These are phyloP conservation scores for Bucorvus abyssinicus DNA, from an alignment of 2,797 vertebrate genomes.

Conservation along the genomic window DNA sequence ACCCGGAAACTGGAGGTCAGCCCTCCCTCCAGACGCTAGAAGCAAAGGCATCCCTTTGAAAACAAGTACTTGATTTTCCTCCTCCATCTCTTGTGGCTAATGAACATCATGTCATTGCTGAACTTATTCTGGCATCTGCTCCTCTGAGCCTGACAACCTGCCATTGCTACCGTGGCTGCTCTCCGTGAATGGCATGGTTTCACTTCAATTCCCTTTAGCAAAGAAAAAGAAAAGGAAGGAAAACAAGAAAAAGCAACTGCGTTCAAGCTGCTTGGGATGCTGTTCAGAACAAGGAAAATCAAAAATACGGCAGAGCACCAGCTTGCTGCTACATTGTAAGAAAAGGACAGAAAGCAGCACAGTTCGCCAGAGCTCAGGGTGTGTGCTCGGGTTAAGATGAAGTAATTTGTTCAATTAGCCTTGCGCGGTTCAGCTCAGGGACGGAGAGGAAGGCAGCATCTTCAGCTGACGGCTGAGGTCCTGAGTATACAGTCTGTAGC, in stretches of 20 bases:
- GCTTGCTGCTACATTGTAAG: not conserved
- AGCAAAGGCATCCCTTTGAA: not conserved
- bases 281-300: not conserved
- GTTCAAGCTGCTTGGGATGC: not conserved
- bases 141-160: slow-evolving; percentile 23
- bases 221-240: not conserved
- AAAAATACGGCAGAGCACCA: not conserved
- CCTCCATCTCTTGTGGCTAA: slow-evolving; percentile 19
- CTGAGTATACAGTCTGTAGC: not conserved
- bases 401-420: not conserved
- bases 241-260: not conserved
- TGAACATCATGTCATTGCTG: slow-evolving; percentile 27
- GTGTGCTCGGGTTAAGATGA: not conserved
- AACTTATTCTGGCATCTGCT: slow-evolving; percentile 35
- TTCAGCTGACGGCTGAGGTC: not conserved
- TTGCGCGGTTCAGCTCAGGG: not conserved
- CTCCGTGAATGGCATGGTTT: not conserved
- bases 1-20: slow-evolving; percentile 28
- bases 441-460: not conserved
- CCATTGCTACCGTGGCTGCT: not conserved
- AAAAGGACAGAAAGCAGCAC: not conserved
- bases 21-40: not conserved
- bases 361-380: not conserved
- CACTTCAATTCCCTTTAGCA: not conserved
- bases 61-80: not conserved